These are phyloP conservation scores for Pterocles gutturalis DNA, from an alignment of 2,113 vertebrate species.

Conservation along the genomic window DNA sequence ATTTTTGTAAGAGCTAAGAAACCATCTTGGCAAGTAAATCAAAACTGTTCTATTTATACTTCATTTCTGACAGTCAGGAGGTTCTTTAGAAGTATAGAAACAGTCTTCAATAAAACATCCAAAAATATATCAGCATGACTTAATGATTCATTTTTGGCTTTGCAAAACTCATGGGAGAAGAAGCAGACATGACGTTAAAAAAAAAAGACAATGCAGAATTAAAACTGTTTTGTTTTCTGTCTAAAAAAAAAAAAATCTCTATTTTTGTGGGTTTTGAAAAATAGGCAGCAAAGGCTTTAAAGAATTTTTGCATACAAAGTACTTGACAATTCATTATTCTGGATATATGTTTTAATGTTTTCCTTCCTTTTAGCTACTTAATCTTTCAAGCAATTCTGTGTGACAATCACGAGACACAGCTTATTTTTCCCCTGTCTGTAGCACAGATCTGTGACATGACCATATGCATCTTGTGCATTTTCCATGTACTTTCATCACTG, in stretches of 20 bases:
- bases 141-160: constrained; percentile 29
- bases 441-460: not conserved
- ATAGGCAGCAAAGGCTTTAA: not conserved
- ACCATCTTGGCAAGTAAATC: constrained; percentile 37
- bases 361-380: not conserved
- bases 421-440: not conserved
- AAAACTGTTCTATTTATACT: constrained; percentile 54
- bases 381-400: not conserved
- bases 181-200: not conserved
- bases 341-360: not conserved
- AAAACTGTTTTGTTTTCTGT: not conserved
- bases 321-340: not conserved
- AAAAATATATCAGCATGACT: constrained; percentile 30
- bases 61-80: constrained; percentile 26
- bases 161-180: not conserved
- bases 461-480: not conserved
- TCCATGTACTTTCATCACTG: not conserved
- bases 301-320: not conserved
- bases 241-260: not conserved
- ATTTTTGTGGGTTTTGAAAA: not conserved
- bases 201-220: not conserved
- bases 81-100: constrained; percentile 44
- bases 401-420: not conserved
- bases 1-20: not conserved
- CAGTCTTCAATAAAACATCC: constrained; percentile 22